Conservation (phyloP, 2,888 invertebrate species). For the Pseudeuparius sepicola region DNA sequence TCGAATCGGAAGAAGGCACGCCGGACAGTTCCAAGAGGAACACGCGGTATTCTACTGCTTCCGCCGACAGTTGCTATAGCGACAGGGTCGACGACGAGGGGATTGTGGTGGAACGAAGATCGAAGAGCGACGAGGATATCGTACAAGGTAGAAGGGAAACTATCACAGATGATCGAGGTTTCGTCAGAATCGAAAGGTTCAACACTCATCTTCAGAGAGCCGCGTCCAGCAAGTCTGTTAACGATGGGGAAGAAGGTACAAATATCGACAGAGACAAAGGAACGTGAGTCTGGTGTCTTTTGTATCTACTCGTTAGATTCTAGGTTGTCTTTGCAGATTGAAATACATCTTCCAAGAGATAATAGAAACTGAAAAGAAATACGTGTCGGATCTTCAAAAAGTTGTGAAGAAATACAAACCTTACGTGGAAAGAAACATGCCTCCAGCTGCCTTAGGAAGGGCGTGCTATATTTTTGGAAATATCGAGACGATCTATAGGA, state of each 20-base stretch:
- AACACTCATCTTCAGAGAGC: slow-evolving; percentile 12
- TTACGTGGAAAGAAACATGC: slow-evolving; percentile 25
- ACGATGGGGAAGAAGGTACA: too few relatives aligned
- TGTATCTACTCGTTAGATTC: too few relatives aligned
- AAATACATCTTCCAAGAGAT: slow-evolving; percentile 34
- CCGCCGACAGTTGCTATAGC: slow-evolving; percentile 18
- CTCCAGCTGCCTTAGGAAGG: slow-evolving; percentile 19
- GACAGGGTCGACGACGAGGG: neutral
- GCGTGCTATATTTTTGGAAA: slow-evolving; percentile 30
- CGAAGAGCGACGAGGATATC: too few relatives aligned
- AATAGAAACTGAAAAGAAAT: slow-evolving; percentile 33
- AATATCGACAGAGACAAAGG: too few relatives aligned
- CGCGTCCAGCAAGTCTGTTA: too few relatives aligned
- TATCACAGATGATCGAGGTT: slow-evolving; percentile 24
- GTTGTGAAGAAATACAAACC: slow-evolving; percentile 33
- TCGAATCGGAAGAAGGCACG: neutral
- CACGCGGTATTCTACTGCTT: slow-evolving; percentile 25
- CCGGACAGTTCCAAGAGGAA: slow-evolving; percentile 21
- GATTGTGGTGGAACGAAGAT: neutral
- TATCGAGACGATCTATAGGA: slow-evolving; percentile 28
- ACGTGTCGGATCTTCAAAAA: slow-evolving; percentile 30
- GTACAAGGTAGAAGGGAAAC: slow-evolving; percentile 22
- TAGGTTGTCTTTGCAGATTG: too few relatives aligned
- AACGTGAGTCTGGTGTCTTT: too few relatives aligned
- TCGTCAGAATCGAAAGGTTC: slow-evolving; percentile 26